Base-by-base conservation (phyloP, 2,113 vertebrate species). In the human region DNA sequence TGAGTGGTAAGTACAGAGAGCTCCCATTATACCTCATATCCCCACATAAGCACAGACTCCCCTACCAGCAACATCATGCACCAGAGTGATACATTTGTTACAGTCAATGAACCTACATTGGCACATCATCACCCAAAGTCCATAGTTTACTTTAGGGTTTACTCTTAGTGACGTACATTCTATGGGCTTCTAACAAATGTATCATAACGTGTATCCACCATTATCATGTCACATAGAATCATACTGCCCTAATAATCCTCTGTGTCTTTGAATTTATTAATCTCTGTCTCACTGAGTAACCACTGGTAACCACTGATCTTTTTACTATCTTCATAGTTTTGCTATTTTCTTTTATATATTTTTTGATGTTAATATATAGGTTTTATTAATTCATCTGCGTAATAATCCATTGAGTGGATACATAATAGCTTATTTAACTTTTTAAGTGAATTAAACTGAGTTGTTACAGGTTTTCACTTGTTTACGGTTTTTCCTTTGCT, bases 41-140 rank as follows among this genome's bases (percentile, higher is more conserved):
- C 13, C 14, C 4, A 1, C 0, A 16, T 35, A 17, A 6, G 23
- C 22, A 7, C 8, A 45, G 11, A 22, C 16, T 45, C 20, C 30
- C 16, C 13, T 11, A 5, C 12, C 20, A 35, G 14, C 35, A 50
- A 0, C 5, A 13, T 8, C 38, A 8, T 2, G 2, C 4, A 5
- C 11, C 38, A 59, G 86, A 50, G 32, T 16, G 17, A 23, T 22
- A 25, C 8, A 0, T 10, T 6, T 64, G 35, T 40, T 43, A 4
- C 11, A 35, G 0, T 0, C 0, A 12, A 1, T 61, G 52, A 84
- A n/a, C n/a, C 9, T 23, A 18, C 13, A 10, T 6, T 32, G 52
- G 32, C 52, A 25, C 14, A 3, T 25, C 12, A 16, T 80, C 59
- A 40, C 30, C 11, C 59, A 7, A 10, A 55, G 23, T 27, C 17